These are phyloP conservation scores for Triplophysa dalaica DNA, from an alignment of 2,113 vertebrate species.

Conservation along the genomic window DNA sequence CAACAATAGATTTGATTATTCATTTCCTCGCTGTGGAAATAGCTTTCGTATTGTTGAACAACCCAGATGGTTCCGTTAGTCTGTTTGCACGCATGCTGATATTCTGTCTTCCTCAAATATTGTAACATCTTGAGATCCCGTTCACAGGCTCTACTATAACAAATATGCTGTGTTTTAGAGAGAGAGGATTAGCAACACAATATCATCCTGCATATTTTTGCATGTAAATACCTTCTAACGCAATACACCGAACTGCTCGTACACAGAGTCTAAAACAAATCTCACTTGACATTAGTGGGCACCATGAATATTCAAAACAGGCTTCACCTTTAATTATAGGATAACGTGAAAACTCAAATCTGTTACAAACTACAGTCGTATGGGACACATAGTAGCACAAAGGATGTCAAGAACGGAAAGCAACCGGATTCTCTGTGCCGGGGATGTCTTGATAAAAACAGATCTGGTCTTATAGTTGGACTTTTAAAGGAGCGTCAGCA, in stretches of 20 bases:
- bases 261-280: not conserved
- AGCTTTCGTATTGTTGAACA: not conserved
- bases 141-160: conserved; percentile 17
- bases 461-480: not conserved
- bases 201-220: conserved; percentile 24
- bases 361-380: not conserved
- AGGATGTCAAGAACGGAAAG: not conserved
- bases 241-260: not conserved
- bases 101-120: conserved; percentile 23
- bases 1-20: not conserved
- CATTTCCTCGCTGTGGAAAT: not conserved
- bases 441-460: not conserved
- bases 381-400: no score
- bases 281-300: no score
- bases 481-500: not conserved
- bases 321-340: no score
- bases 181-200: conserved; percentile 27
- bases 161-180: conserved; percentile 20
- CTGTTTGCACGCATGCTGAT: not conserved
- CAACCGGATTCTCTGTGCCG: not conserved
- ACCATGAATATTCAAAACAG: not conserved
- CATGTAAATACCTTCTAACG: conserved; percentile 22
- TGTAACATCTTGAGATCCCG: conserved; percentile 5
- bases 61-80: not conserved
- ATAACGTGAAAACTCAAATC: not conserved